Conservation (phyloP, 2,113 vertebrate genomes). For the Scytalopus superciliaris region DNA sequence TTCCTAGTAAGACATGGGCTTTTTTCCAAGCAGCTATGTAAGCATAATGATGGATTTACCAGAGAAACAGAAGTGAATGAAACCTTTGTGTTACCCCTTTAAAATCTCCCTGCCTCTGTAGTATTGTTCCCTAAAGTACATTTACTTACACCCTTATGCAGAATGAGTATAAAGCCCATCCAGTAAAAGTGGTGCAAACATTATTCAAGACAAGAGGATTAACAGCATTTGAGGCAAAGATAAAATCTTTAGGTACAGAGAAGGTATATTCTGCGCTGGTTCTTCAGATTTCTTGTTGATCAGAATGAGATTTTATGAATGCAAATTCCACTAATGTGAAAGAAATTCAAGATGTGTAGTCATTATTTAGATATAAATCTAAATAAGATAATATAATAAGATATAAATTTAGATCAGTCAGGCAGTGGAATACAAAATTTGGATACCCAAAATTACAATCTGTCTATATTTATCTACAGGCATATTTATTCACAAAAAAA, state of each 20-base stretch:
- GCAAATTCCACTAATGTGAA: background rate
- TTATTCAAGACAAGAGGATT: background rate
- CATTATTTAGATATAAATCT: background rate
- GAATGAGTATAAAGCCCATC: background rate
- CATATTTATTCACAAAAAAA: background rate
- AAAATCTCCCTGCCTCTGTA: background rate
- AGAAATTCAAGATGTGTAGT: background rate
- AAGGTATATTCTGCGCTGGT: background rate
- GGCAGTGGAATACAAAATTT: background rate
- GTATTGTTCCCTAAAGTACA: background rate
- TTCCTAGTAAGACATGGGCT: background rate
- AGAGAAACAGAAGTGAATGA: background rate
- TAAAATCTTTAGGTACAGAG: background rate
- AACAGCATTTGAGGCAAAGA: background rate
- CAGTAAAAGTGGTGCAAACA: background rate
- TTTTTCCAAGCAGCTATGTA: background rate
- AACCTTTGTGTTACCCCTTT: background rate
- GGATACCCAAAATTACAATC: background rate
- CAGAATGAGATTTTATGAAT: background rate
- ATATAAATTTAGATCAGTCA: background rate
- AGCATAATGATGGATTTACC: background rate
- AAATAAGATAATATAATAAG: no score
- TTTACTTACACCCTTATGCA: background rate
- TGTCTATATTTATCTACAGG: background rate
- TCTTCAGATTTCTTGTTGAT: background rate